Evolutionary conservation across 2,113 vertebrate genomes (phyloP).

Genomic region (Cercocebus atys): DNA sequence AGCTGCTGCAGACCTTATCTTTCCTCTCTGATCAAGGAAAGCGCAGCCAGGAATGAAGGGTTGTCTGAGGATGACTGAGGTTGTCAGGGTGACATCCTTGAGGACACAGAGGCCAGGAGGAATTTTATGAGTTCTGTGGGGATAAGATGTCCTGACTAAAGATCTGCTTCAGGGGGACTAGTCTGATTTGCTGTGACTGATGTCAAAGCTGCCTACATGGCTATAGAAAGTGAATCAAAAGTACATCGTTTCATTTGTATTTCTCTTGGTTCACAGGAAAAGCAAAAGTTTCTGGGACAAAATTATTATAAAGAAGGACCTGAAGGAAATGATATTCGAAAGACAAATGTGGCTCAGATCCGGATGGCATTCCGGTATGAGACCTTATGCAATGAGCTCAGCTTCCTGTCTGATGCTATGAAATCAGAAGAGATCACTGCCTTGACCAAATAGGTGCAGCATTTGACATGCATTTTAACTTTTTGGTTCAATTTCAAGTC

Average conservation of each 20-base stretch:
- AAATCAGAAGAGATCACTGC: constrained; percentile 85
- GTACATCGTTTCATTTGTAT: background rate
- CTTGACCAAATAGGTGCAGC: constrained; percentile 76
- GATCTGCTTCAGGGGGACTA: background rate
- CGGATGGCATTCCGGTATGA: constrained; percentile 96
- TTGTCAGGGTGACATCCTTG: background rate
- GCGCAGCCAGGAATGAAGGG: background rate
- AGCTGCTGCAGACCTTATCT: background rate
- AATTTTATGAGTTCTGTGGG: background rate
- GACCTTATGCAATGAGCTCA: constrained; percentile 96
- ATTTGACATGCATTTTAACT: constrained; percentile 57
- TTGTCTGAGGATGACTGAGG: background rate
- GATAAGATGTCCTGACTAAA: background rate
- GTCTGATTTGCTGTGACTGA: background rate
- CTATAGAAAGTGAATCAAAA: background rate
- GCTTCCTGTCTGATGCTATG: constrained; percentile 94
- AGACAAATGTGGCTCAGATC: constrained; percentile 98
- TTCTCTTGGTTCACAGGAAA: constrained; percentile 88
- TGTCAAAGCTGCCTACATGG: background rate
- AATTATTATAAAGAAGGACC: constrained; percentile 96
- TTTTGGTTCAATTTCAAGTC: constrained; percentile 49
- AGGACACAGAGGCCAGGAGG: background rate
- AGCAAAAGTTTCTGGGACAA: constrained; percentile 93
- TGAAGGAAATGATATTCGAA: constrained; percentile 94
- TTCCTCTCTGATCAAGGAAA: constrained; percentile 20